A percentile compares a stretch with the other conserved stretches of the same genome.
These are phyloP conservation scores for Passer domesticus DNA, from an alignment of 2,113 vertebrate genomes.

Conservation along the genomic window DNA sequence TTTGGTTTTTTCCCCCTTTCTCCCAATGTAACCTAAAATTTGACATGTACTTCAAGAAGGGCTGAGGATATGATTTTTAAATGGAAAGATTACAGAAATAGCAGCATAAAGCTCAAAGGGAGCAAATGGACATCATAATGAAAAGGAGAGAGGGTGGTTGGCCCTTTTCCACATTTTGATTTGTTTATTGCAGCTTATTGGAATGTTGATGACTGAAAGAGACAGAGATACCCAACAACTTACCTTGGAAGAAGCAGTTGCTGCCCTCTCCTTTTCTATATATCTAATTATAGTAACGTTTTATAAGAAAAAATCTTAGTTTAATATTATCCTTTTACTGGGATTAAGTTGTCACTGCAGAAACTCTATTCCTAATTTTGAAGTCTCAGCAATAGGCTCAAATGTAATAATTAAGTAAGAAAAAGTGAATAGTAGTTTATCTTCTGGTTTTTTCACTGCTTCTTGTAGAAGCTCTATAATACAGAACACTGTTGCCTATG, in stretches of 20 bases:
- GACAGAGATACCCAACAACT: background rate
- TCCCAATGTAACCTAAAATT: background rate
- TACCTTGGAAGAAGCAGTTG: background rate
- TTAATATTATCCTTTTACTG: background rate
- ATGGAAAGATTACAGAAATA: background rate
- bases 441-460: rapidly evolving
- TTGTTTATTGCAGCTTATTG: background rate
- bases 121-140: background rate
- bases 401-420: background rate
- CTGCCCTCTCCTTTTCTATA: background rate
- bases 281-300: background rate
- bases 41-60: background rate
- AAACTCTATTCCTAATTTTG: background rate
- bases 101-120: background rate
- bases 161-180: background rate
- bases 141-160: background rate
- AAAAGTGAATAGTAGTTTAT: background rate
- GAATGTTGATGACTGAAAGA: background rate
- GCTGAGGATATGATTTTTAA: background rate
- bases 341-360: background rate
- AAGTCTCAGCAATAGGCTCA: background rate
- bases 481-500: background rate
- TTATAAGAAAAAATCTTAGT: background rate
- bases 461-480: background rate
- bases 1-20: rapidly evolving